Evolutionary conservation across 2,797 vertebrate species (phyloP), one percentile per base, ranked within the genome.

Genomic region (Enteromius anoplus): DNA sequence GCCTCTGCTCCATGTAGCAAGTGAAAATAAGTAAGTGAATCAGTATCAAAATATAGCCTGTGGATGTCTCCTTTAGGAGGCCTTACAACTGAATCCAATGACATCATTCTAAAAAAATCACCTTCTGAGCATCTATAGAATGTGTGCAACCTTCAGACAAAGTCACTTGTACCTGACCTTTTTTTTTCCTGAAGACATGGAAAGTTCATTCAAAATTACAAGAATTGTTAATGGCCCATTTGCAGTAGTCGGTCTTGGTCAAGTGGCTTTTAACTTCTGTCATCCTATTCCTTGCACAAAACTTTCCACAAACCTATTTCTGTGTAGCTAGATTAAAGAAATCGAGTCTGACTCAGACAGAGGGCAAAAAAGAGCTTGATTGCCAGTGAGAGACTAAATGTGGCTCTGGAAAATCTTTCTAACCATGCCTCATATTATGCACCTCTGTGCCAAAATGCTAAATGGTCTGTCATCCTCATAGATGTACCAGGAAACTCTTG

Each of bases 261-360:
- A 82, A 75, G 71, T 82, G 62, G 47, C 45, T 82, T 82, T 82
- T 82, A 76, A 76, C 47, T 55, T 66, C 23, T n/a, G 23, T 69
- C 64, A 82, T 55, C 17, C 37, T n/a, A 58, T n/a, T 58, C n/a
- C 55, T 76, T 75, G 66, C 47, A 66, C 47, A 29, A 64, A 66
- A 68, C 78, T 64, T 81, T 85, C 68, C 73, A 64, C n/a, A 75
- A 75, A 53, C 17, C 62, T 32, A 40, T 58, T 81, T 65, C 21
- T 64, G 65, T 78, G 3, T 26, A 51, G 62, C 37, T 66, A 53
- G 49, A 37, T 73, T 64, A 64, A 81, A 69, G 60, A 45, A 75
- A 68, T 58, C 8, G 51, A 29, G 2, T 68, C 34, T 75, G 71
- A 65, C 70, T 82, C 60, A 29, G 32, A 68, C 72, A 45, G 10